A percentile compares a stretch with the other conserved stretches of the same genome.
Evolutionary conservation across 2,113 vertebrate genomes (phyloP).

Genomic region (Epinephelus fuscoguttatus): DNA sequence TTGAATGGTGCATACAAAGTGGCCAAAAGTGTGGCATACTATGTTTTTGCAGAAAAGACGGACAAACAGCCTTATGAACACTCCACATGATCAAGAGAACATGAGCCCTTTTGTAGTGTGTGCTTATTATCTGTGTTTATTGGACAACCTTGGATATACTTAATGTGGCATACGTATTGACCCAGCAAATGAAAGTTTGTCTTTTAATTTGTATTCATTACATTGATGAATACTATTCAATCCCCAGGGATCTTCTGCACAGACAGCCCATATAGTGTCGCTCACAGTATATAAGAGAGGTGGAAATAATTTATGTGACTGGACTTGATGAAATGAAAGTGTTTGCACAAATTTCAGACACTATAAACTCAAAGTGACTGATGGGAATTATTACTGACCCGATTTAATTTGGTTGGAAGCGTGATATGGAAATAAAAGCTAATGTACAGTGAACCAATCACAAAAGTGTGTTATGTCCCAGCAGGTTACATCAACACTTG

Average conservation of each 20-base stretch:
- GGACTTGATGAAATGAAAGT: neutral
- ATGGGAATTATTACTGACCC: neutral
- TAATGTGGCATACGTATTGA: neutral
- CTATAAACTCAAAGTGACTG: neutral
- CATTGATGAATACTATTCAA: neutral
- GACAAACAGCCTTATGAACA: neutral
- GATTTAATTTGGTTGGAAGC: neutral
- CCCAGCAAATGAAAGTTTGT: neutral
- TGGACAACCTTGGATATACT: neutral
- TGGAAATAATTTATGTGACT: neutral
- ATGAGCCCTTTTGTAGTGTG: neutral
- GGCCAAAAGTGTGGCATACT: slow-evolving; percentile 32
- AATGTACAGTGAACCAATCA: neutral
- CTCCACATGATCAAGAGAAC: neutral
- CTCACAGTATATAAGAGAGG: neutral
- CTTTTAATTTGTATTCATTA: slow-evolving; percentile 2
- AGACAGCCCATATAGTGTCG: neutral
- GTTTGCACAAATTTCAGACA: neutral
- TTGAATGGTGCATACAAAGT: slow-evolving; percentile 59
- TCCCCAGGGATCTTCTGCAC: neutral
- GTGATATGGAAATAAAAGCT: slow-evolving; percentile 6
- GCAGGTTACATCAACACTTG: neutral
- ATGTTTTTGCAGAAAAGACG: slow-evolving; percentile 15
- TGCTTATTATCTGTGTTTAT: neutral
- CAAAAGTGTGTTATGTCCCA: neutral